phyloP scores from a whole-genome alignment of 2,888 invertebrate genomes.

The Rhogogaster chlorosoma region DNA sequence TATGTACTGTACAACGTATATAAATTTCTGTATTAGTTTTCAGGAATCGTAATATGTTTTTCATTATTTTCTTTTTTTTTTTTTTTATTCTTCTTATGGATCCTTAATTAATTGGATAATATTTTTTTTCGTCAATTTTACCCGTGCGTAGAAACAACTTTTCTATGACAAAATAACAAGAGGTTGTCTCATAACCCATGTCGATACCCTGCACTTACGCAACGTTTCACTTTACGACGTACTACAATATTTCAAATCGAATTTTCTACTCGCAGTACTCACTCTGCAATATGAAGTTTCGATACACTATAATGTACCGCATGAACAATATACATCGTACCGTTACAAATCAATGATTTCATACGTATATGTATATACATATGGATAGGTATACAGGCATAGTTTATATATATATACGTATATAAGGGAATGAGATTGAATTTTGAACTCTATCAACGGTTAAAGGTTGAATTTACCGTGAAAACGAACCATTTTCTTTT shows the following conservation, averaged over 20 bases:
- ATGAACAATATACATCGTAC: too few relatives aligned
- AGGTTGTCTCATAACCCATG: too few relatives aligned
- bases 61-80: not conserved
- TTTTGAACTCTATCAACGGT: not conserved
- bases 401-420: not conserved
- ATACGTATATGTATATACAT: too few relatives aligned
- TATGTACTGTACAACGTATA: not conserved
- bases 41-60: not conserved
- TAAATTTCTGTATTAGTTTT: not conserved
- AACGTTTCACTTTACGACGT: not conserved
- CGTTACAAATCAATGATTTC: too few relatives aligned
- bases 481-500: too few relatives aligned
- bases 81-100: not conserved
- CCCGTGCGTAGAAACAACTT: too few relatives aligned
- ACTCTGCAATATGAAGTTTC: not conserved
- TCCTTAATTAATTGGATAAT: too few relatives aligned
- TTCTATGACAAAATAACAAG: too few relatives aligned
- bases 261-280: not conserved
- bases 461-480: too few relatives aligned
- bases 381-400: too few relatives aligned
- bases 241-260: not conserved
- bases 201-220: not conserved
- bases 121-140: too few relatives aligned
- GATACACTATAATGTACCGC: not conserved
- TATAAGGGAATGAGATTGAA: not conserved